Percentiles rank a stretch among this genome's conserved stretches.
These are phyloP conservation scores for Misgurnus mizolepis DNA, from an alignment of 2,113 vertebrate genomes.

Conservation along the genomic window DNA sequence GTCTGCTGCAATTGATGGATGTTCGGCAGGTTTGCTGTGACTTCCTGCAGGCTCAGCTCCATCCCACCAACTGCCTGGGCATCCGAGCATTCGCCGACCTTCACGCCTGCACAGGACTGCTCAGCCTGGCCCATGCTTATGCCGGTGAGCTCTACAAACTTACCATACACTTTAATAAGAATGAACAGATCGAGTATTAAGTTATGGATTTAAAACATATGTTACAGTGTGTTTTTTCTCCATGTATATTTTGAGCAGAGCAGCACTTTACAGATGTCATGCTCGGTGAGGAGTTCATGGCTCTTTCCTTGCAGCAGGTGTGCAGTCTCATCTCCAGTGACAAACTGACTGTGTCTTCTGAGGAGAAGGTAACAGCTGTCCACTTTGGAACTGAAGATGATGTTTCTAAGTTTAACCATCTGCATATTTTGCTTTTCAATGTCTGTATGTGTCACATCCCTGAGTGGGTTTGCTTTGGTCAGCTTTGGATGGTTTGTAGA, in stretches of 20 bases:
- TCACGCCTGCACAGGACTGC: slow-evolving; percentile 89
- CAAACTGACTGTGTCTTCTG: slow-evolving; percentile 93
- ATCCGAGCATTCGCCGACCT: slow-evolving; percentile 94
- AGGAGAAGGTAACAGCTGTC: slow-evolving; percentile 87
- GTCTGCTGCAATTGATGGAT: slow-evolving; percentile 92
- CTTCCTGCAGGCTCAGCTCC: slow-evolving; percentile 93
- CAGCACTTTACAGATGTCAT: slow-evolving; percentile 96
- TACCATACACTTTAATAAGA: background rate
- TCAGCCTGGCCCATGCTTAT: slow-evolving; percentile 88
- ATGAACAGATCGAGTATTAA: background rate
- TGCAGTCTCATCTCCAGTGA: slow-evolving; percentile 96
- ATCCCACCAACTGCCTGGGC: slow-evolving; percentile 93
- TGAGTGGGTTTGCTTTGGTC: background rate
- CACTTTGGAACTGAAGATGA: background rate
- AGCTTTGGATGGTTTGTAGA: slow-evolving; percentile 1
- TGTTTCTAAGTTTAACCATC: background rate
- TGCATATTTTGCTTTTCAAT: background rate
- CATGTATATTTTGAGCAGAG: slow-evolving; percentile 78
- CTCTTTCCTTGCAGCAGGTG: slow-evolving; percentile 92
- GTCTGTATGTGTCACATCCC: background rate
- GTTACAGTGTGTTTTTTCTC: background rate
- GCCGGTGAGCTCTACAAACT: slow-evolving; percentile 78
- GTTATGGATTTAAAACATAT: background rate
- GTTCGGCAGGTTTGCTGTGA: slow-evolving; percentile 94
- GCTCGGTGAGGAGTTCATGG: slow-evolving; percentile 94